phyloP scores from a whole-genome alignment of 2,888 invertebrate genomes.

The Drosophila parthenogenetica region DNA sequence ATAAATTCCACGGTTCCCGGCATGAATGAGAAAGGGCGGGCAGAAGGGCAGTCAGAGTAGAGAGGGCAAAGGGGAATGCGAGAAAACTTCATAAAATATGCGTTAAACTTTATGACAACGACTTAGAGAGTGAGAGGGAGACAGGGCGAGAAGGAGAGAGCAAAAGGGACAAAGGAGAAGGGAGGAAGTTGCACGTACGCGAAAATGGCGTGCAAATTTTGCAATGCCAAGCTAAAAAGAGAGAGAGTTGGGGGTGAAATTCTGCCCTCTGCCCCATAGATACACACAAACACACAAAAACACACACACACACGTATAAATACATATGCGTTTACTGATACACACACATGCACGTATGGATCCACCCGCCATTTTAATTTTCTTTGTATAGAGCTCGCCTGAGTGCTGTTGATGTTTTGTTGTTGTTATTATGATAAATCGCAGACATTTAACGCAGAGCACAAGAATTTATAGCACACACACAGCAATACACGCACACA shows the following conservation, averaged over 20 bases:
- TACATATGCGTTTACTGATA: no score
- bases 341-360: conserved; percentile 5
- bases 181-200: conserved; percentile 55
- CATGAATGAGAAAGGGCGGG: conserved; percentile 14
- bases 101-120: conserved; percentile 65
- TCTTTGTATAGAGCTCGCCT: conserved; percentile 51
- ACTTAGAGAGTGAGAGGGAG: conserved; percentile 28
- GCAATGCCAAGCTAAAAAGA: conserved; percentile 36
- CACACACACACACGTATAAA: background rate
- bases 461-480: conserved; percentile 59
- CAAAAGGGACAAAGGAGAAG: background rate
- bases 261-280: background rate
- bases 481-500: conserved; percentile 14
- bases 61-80: conserved; percentile 5
- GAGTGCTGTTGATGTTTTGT: conserved; percentile 59
- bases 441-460: conserved; percentile 65
- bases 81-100: conserved; percentile 66
- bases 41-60: background rate
- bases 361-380: conserved; percentile 57
- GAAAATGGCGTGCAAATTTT: conserved; percentile 67
- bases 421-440: conserved; percentile 70
- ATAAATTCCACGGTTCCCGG: conserved; percentile 47
- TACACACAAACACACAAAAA: conserved; percentile 8
- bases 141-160: background rate
- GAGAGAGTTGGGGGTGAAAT: background rate